Conservation (phyloP, 2,888 invertebrate genomes). For the Pseudoips prasinana region DNA sequence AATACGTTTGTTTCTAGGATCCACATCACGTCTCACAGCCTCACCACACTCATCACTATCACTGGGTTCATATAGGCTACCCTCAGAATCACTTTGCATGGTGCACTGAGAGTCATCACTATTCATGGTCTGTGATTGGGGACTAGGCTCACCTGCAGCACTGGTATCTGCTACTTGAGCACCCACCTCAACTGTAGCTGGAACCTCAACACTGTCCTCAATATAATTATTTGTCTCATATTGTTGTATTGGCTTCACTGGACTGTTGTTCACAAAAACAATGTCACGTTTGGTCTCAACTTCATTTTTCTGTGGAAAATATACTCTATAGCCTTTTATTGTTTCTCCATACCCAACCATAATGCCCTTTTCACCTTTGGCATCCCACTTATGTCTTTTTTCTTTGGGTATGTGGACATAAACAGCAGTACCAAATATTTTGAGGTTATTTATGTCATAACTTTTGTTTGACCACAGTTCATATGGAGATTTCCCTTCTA, state of each 20-base stretch:
- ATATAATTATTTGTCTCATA: background rate
- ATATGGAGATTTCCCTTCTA: constrained; percentile 7
- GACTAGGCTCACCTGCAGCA: background rate
- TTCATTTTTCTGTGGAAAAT: background rate
- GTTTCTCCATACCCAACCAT: constrained; percentile 3
- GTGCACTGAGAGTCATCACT: background rate
- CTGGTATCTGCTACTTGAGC: background rate
- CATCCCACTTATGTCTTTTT: constrained; percentile 9
- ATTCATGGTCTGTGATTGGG: background rate
- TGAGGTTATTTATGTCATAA: constrained; percentile 5
- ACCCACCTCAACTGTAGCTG: constrained; percentile 2
- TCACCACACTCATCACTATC: background rate
- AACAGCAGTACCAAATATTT: constrained; percentile 1
- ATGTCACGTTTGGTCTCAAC: constrained; percentile 2
- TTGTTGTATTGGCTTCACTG: constrained; percentile 2
- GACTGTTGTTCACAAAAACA: background rate
- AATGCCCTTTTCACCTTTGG: constrained; percentile 7
- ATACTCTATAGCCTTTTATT: constrained; percentile 8
- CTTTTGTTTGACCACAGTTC: constrained; percentile 10
- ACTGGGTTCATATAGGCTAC: constrained; percentile 3
- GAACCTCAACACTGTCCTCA: background rate
- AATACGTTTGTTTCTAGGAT: background rate
- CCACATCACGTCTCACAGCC: background rate
- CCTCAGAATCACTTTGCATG: background rate
- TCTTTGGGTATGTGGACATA: constrained; percentile 2